Base-by-base conservation (phyloP, 2,113 vertebrate species). In the Aegithalos caudatus region DNA sequence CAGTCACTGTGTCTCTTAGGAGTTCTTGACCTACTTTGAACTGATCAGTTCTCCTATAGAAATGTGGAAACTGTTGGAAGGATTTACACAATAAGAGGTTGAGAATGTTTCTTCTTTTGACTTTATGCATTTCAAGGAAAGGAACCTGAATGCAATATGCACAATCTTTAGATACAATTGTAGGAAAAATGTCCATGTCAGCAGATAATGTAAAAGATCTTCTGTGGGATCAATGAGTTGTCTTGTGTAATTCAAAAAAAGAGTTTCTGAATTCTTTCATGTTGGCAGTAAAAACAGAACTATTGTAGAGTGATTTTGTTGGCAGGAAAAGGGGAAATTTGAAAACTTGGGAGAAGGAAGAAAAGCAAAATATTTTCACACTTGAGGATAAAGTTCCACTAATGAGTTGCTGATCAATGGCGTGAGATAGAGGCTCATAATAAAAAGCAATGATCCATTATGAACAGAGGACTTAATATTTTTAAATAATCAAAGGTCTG, bases 11-110 rank as follows among this genome's bases (percentile, higher is more conserved):
- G 94, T 98, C 97, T 98, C 97, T 95, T 87, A 95, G 95, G 96
- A 97, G 92, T 97, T 97, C 93, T 92, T 98, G 97, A 97, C 98
- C 98, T 98, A 97, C 95, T 98, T 98, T 92, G 62, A 73, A 92
- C 89, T 91, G 84, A 97, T 96, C 81, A 88, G 42, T 96, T 96
- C 92, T 93, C 79, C 93, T 96, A 77, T 62, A 90, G 74, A 97
- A 97, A 91, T 29, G 35, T 89, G 87, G 89, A 95, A 93, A 81
- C 69, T 86, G 78, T 97, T 87, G 91, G 64, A 81, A 93, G 84
- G 78, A 93, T 97, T 96, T 94, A 87, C 87, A 91, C 89, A 89
- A 93, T 86, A 50, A 93, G 86, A 85, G 88, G 56, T 93, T 58
- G 44, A 94, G 92, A 73, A 83, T 91, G 31, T 96, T 93, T 95